Evolutionary conservation across 2,797 vertebrate genomes (phyloP), one percentile per base, ranked within the genome.

Genomic region (Lateolabrax maculatus): DNA sequence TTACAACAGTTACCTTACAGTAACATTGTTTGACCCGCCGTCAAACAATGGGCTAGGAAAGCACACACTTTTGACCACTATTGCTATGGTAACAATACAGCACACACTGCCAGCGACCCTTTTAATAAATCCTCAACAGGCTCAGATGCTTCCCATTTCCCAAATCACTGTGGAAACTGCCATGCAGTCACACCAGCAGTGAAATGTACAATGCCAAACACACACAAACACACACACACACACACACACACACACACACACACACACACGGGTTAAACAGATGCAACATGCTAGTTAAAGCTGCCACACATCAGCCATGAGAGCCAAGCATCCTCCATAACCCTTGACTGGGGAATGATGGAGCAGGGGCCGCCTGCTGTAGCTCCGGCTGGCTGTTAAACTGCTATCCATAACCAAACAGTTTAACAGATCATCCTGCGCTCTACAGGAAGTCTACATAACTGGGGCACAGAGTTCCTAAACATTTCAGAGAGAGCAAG

Each of bases 21-120:
- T 77, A 55, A 88, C 80, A 67, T 81, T 41, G 36, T 44, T 34
- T 75, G 81, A 87, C 83, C 65, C 25, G 11, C 43, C 71, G 61
- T 77, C 57, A 74, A 80, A 81, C 67, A 80, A 46, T 48, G 34
- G 57, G 37, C 52, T 41, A 51, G 44, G 71, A 73, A 46, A 83
- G 75, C 80, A 60, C 64, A 84, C 79, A 63, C 49, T 49, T 71
- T 23, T 83, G 68, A 70, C 77, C 85, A 69, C 75, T 73, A 76
- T 86, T 27, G 27, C 88, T 76, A 84, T 83, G 81, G 83, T 71
- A 91, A 89, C 88, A 80, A 85, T 65, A 79, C 77, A 75, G 68
- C 60, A 60, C 77, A 66, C 31, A 29, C 51, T 63, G 84, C 76
- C 83, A 68, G 68, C 56, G 53, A 75, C 76, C 56, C 66, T 79